These are phyloP conservation scores for Platyrinchus mystaceus DNA, from an alignment of 2,797 vertebrate genomes.

Conservation along the genomic window DNA sequence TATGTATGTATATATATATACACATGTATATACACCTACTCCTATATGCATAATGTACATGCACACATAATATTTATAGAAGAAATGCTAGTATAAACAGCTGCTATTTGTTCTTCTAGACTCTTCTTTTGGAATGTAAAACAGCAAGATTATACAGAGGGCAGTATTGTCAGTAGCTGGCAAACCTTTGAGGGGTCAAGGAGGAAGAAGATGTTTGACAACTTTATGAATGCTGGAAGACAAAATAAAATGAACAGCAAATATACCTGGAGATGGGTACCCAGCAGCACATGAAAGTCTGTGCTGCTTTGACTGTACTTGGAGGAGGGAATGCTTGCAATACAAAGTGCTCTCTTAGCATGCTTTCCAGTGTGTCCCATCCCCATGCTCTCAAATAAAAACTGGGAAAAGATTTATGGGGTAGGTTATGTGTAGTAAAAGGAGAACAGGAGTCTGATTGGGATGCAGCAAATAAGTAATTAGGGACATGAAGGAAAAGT, in stretches of 20 bases:
- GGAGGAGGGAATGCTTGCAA: neutral
- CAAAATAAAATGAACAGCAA: neutral
- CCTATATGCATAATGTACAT: neutral
- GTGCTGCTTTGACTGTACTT: neutral
- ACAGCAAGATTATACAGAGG: neutral
- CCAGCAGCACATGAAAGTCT: neutral
- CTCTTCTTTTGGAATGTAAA: neutral
- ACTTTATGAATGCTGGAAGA: neutral
- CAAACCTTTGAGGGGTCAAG: neutral
- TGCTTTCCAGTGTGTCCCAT: neutral
- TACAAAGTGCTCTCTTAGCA: fast-evolving
- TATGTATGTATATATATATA: too few relatives aligned
- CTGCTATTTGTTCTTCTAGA: neutral
- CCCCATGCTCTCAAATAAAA: neutral
- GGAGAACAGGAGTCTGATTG: neutral
- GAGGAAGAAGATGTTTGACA: neutral
- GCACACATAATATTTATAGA: neutral
- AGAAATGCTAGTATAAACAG: neutral
- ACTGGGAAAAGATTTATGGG: neutral
- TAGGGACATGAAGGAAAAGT: neutral
- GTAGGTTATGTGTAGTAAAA: neutral
- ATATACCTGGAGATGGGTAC: neutral
- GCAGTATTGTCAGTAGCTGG: neutral
- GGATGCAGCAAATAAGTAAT: neutral
- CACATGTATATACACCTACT: fast-evolving